phyloP scores from a whole-genome alignment of 1,140 invertebrate genomes.

The Holcopasites calliopsidis region DNA sequence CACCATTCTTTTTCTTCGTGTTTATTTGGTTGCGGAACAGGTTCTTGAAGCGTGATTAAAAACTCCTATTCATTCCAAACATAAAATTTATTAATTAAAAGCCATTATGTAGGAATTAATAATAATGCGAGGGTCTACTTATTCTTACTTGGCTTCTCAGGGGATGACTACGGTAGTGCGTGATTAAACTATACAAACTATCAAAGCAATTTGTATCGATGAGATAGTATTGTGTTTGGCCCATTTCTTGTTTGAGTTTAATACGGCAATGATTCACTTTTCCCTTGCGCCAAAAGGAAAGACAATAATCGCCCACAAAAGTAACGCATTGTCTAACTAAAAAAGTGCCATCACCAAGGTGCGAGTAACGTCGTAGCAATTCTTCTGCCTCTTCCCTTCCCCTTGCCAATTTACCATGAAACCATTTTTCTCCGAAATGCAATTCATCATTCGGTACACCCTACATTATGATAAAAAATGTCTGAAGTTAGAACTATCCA shows the following conservation, averaged over 20 bases:
- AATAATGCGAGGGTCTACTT: background rate
- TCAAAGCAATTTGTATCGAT: constrained; percentile 95
- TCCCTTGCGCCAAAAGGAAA: constrained; percentile 96
- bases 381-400: constrained; percentile 89
- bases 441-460: constrained; percentile 85
- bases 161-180: constrained; percentile 92
- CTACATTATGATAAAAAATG: constrained; percentile 51
- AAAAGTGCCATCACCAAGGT: constrained; percentile 97
- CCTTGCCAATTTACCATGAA: constrained; percentile 92
- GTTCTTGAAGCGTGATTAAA: constrained; percentile 91
- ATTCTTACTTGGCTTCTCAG: constrained; percentile 87
- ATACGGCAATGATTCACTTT: constrained; percentile 96
- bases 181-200: constrained; percentile 95
- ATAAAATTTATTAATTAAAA: constrained; percentile 11
- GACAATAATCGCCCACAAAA: constrained; percentile 96
- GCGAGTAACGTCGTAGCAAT: constrained; percentile 88
- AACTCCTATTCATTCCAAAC: constrained; percentile 83
- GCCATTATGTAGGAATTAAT: background rate
- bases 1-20: constrained; percentile 98
- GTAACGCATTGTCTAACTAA: constrained; percentile 96
- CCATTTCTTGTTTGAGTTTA: constrained; percentile 92
- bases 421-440: constrained; percentile 98
- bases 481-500: background rate
- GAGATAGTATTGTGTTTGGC: constrained; percentile 94
- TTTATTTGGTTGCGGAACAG: constrained; percentile 96